phyloP scores from a whole-genome alignment of 1,140 invertebrate species.

The Piezodorus guildinii region DNA sequence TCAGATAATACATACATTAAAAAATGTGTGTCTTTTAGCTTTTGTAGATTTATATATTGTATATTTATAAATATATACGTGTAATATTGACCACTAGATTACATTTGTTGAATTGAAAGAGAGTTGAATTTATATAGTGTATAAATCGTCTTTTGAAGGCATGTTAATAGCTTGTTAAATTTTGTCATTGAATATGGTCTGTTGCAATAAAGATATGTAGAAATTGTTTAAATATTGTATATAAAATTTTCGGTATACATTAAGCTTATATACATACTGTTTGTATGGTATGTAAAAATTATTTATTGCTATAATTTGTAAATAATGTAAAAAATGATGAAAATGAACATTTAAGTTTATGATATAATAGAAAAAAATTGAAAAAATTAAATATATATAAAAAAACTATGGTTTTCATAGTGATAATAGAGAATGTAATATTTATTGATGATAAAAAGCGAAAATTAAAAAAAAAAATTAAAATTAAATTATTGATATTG shows the following conservation, averaged over 20 bases:
- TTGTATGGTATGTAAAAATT: constrained; percentile 1
- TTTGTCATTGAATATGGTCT: background rate
- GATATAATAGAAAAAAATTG: no score
- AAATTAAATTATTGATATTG: background rate
- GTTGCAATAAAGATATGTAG: constrained; percentile 8
- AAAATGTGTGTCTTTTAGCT: constrained; percentile 7
- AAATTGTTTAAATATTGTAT: constrained; percentile 9
- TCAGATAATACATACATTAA: constrained; percentile 3
- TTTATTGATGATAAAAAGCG: background rate
- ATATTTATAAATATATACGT: constrained; percentile 10
- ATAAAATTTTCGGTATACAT: background rate
- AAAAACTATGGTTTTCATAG: background rate
- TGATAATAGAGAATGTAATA: background rate
- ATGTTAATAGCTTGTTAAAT: constrained; percentile 8
- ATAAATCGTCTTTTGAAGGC: constrained; percentile 1
- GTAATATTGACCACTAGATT: background rate
- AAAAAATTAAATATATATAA: no score
- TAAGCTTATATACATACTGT: background rate
- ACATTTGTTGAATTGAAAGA: constrained; percentile 4
- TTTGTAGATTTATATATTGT: constrained; percentile 15
- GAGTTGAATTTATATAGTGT: background rate
- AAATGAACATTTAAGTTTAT: background rate
- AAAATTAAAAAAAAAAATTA: constrained; percentile 2
- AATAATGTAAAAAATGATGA: constrained; percentile 1
- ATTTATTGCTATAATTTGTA: constrained; percentile 1